Evolutionary conservation across 92 coral and sea anemone genomes (phyloP).

Genomic region (Palythoa caribaeorum): DNA sequence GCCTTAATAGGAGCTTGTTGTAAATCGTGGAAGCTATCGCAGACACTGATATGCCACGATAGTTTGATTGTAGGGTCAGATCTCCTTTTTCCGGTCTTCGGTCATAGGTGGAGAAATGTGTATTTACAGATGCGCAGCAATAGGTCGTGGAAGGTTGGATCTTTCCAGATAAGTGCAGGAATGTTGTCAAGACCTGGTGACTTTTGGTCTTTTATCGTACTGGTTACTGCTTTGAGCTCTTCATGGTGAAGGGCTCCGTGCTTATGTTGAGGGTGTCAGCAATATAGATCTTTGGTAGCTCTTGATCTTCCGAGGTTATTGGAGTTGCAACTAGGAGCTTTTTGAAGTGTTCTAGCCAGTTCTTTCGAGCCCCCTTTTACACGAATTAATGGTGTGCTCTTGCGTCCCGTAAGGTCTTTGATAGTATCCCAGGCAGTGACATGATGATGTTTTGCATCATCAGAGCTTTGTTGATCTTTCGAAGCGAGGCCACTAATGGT

Average conservation of each 20-base stretch:
- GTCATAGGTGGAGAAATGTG: conserved; percentile 53
- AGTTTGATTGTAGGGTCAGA: conserved; percentile 45
- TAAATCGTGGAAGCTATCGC: conserved; percentile 59
- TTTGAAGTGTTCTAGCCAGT: conserved; percentile 59
- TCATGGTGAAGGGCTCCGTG: conserved; percentile 55
- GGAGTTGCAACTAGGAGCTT: conserved; percentile 52
- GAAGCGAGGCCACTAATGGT: conserved; percentile 10
- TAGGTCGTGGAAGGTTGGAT: conserved; percentile 47
- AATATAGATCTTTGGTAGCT: conserved; percentile 40
- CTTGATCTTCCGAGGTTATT: conserved; percentile 26
- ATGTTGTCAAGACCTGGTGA: conserved; percentile 56
- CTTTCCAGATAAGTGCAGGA: conserved; percentile 61
- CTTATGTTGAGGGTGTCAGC: conserved; percentile 55
- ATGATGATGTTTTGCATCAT: conserved; percentile 26
- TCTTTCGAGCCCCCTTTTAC: conserved; percentile 54
- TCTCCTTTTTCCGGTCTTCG: conserved; percentile 64
- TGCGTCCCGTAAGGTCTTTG: conserved; percentile 42
- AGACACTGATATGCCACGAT: conserved; percentile 44
- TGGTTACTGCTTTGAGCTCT: conserved; percentile 37
- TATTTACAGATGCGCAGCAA: conserved; percentile 62
- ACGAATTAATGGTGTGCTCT: conserved; percentile 51
- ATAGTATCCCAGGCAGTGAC: conserved; percentile 42
- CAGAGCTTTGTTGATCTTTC: conserved; percentile 6
- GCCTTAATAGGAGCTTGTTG: conserved; percentile 54
- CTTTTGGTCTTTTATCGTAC: background rate